Percentiles rank a stretch among this genome's conserved stretches.
phyloP scores from a whole-genome alignment of 2,888 invertebrate species.

The Orthonevra nobilis region DNA sequence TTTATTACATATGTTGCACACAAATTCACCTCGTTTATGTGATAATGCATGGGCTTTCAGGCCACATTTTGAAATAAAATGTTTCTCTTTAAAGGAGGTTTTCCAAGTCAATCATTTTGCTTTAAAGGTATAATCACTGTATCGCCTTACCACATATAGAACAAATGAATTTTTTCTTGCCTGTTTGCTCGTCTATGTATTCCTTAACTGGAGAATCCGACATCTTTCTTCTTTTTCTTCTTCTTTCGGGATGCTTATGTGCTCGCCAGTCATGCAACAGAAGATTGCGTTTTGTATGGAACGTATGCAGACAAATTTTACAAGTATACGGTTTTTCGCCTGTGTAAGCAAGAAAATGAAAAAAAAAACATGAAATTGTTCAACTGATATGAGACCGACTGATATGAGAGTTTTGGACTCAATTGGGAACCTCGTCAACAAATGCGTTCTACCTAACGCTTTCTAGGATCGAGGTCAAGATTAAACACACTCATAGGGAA shows the following conservation, averaged over 20 bases:
- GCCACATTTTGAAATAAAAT: constrained; percentile 1
- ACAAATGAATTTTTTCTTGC: neutral
- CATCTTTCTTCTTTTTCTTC: constrained; percentile 15
- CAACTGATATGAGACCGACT: too few relatives aligned
- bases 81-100: constrained; percentile 10
- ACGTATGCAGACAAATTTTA: constrained; percentile 4
- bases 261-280: neutral
- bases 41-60: constrained; percentile 16
- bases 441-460: too few relatives aligned
- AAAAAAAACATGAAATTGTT: neutral
- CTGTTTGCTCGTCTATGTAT: constrained; percentile 2
- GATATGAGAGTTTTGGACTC: too few relatives aligned
- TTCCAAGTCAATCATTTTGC: too few relatives aligned
- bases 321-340: constrained; percentile 10
- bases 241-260: constrained; percentile 10
- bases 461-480: too few relatives aligned
- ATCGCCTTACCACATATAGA: constrained; percentile 21
- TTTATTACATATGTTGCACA: constrained; percentile 46
- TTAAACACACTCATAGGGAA: too few relatives aligned
- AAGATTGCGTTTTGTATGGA: constrained; percentile 16
- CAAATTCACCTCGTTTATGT: constrained; percentile 23
- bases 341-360: neutral
- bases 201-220: constrained; percentile 20
- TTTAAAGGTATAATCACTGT: too few relatives aligned
- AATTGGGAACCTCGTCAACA: too few relatives aligned